phyloP scores from a whole-genome alignment of 2,888 invertebrate genomes.

The Plebejus anna region DNA sequence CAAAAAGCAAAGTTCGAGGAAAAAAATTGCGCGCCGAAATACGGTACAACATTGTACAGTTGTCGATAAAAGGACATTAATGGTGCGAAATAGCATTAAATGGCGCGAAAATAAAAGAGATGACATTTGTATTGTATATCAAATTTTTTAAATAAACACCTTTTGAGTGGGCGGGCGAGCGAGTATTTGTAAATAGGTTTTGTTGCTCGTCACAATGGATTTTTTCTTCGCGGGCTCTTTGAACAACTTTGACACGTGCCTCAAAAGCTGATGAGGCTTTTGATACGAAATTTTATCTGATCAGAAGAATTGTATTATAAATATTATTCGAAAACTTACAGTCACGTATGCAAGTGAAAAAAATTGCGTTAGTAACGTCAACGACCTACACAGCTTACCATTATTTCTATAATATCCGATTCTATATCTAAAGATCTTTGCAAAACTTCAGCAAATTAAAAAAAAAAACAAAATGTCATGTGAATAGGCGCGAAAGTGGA shows the following conservation, averaged over 20 bases:
- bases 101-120: conserved; percentile 72
- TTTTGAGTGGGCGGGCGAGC: conserved; percentile 77
- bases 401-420: background rate
- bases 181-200: conserved; percentile 77
- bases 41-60: conserved; percentile 45
- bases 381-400: background rate
- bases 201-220: conserved; percentile 61
- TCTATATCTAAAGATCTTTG: background rate
- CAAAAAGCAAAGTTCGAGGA: conserved; percentile 41
- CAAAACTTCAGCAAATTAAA: background rate
- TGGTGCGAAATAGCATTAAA: conserved; percentile 71
- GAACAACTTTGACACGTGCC: conserved; percentile 42
- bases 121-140: conserved; percentile 66
- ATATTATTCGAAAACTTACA: background rate
- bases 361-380: background rate
- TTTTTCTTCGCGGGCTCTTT: conserved; percentile 46
- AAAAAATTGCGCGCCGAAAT: conserved; percentile 36
- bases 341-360: background rate
- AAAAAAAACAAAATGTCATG: conserved; percentile 40
- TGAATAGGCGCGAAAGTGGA: conserved; percentile 55
- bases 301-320: background rate
- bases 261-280: conserved; percentile 31
- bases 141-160: conserved; percentile 78
- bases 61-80: conserved; percentile 45
- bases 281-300: background rate